phyloP scores from a whole-genome alignment of 2,888 invertebrate species.

The Catonia carolina region DNA sequence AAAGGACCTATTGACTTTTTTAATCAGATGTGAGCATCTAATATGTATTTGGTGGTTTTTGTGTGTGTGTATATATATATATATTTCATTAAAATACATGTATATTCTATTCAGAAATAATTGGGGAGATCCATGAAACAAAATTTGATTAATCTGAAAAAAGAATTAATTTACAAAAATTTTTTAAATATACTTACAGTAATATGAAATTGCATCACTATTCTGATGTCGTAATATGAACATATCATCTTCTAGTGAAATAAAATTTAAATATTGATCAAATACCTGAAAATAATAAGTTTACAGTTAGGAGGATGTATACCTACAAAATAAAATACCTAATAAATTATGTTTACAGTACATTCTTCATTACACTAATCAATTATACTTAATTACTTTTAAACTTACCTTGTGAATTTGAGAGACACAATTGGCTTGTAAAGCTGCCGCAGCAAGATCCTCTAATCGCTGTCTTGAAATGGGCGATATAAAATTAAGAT shows the following conservation, averaged over 20 bases:
- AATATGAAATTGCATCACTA: conserved; percentile 85
- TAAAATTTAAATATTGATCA: conserved; percentile 98
- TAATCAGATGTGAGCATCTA: too few relatives aligned
- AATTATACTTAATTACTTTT: too few relatives aligned
- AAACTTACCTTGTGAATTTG: conserved; percentile 87
- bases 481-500: conserved; percentile 94
- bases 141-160: background rate
- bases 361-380: too few relatives aligned
- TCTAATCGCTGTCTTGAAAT: conserved; percentile 90
- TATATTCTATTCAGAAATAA: too few relatives aligned
- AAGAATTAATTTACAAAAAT: background rate
- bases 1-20: too few relatives aligned
- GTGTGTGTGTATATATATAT: too few relatives aligned
- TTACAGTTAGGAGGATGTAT: too few relatives aligned
- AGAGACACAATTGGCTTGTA: conserved; percentile 84
- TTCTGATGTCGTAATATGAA: conserved; percentile 91
- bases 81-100: too few relatives aligned
- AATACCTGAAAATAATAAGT: conserved; percentile 60
- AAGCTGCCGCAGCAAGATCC: conserved; percentile 86
- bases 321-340: too few relatives aligned
- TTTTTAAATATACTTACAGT: conserved; percentile 52
- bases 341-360: too few relatives aligned
- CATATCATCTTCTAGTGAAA: conserved; percentile 95
- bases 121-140: too few relatives aligned
- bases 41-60: too few relatives aligned